A percentile compares a stretch with the other conserved stretches of the same genome.
Evolutionary conservation across 1,140 invertebrate species (phyloP).

Genomic region (Papilio dardanus): DNA sequence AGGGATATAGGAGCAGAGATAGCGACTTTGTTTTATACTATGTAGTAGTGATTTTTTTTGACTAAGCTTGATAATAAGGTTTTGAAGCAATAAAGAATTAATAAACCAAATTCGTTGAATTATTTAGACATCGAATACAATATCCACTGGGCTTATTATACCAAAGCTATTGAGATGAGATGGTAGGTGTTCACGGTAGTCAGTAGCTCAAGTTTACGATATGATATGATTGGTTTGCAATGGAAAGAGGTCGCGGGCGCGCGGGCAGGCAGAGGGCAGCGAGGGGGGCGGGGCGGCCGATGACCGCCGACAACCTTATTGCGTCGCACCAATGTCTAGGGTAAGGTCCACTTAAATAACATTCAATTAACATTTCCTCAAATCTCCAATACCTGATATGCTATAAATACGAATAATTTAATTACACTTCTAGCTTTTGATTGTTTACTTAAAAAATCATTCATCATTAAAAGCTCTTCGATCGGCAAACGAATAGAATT

Average conservation of each 20-base stretch:
- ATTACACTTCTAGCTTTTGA: too few species aligned
- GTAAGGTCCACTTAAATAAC: constrained; percentile 67
- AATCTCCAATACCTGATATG: background rate
- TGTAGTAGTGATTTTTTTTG: too few species aligned
- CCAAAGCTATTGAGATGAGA: constrained; percentile 48
- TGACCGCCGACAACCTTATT: constrained; percentile 75
- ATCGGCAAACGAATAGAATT: too few species aligned
- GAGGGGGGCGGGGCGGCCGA: constrained; percentile 65
- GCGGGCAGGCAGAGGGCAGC: constrained; percentile 45
- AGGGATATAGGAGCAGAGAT: too few species aligned
- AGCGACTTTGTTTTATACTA: too few species aligned
- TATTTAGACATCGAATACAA: constrained; percentile 46
- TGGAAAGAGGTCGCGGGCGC: constrained; percentile 71
- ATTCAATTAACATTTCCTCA: background rate
- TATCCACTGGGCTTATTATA: constrained; percentile 42
- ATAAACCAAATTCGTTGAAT: too few species aligned
- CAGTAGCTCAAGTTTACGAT: constrained; percentile 46
- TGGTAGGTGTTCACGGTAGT: constrained; percentile 45
- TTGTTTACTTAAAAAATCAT: too few species aligned
- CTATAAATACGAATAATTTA: too few species aligned
- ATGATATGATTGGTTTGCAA: constrained; percentile 60
- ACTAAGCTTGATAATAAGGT: too few species aligned
- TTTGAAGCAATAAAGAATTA: too few species aligned
- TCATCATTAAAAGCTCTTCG: too few species aligned
- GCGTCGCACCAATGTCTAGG: constrained; percentile 74